These are phyloP conservation scores for Alloplasta piceator DNA, from an alignment of 2,888 invertebrate species.

Conservation along the genomic window DNA sequence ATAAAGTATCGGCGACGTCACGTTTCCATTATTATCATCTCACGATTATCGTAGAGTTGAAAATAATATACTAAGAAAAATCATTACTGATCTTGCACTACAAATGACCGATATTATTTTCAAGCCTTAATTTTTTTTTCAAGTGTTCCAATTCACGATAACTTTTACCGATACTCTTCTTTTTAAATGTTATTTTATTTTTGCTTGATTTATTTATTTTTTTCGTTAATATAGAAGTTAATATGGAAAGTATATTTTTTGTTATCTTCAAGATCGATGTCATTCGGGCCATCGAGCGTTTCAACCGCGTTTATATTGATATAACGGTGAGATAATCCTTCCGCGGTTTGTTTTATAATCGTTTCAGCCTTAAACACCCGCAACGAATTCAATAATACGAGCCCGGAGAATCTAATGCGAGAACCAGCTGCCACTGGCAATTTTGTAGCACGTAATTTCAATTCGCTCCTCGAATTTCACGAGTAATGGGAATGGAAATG, in stretches of 20 bases:
- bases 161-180: too few species aligned
- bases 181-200: too few species aligned
- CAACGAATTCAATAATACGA: slow-evolving; percentile 5
- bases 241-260: not conserved
- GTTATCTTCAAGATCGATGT: not conserved
- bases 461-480: not conserved
- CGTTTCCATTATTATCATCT: not conserved
- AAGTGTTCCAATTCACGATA: too few species aligned
- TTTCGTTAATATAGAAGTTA: too few species aligned
- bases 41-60: too few species aligned
- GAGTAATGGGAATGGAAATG: not conserved
- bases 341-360: slow-evolving; percentile 4
- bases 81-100: too few species aligned
- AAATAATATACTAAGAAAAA: too few species aligned
- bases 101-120: too few species aligned
- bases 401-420: not conserved
- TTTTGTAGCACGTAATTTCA: not conserved
- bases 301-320: slow-evolving; percentile 6
- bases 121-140: not conserved
- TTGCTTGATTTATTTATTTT: too few species aligned
- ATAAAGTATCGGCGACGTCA: too few species aligned
- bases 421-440: not conserved
- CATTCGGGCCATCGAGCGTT: too few species aligned
- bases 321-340: not conserved
- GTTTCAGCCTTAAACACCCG: not conserved